Evolutionary conservation across 2,797 vertebrate species (phyloP).

Genomic region (Phataginus tetradactyla): DNA sequence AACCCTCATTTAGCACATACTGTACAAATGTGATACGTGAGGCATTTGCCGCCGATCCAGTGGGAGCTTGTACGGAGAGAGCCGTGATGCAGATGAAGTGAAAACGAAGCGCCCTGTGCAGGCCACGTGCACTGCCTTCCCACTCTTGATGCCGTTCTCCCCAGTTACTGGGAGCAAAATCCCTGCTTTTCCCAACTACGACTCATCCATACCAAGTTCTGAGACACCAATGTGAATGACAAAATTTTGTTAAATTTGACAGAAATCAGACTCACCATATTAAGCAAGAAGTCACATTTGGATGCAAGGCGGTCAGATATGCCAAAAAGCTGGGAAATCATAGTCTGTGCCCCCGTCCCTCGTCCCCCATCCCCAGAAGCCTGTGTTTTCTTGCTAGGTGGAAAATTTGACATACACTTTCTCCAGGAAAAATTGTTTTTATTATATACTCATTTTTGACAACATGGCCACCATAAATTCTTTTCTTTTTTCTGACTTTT

Average conservation of each 20-base stretch:
- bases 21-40: background rate
- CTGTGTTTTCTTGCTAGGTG: background rate
- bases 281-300: background rate
- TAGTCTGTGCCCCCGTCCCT: no score
- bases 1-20: background rate
- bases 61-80: background rate
- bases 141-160: background rate
- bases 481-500: background rate
- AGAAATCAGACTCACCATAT: background rate
- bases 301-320: background rate
- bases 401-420: background rate
- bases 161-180: background rate
- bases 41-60: background rate
- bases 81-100: background rate
- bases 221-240: background rate
- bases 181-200: background rate
- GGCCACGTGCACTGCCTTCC: background rate
- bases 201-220: background rate
- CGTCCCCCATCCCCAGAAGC: rapidly evolving
- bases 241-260: background rate
- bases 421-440: background rate
- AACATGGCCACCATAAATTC: background rate
- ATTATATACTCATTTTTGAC: constrained; percentile 34
- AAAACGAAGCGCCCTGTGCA: background rate
- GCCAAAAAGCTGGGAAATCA: background rate